Evolutionary conservation across 1,140 invertebrate genomes (phyloP), one percentile per base, ranked within the genome.

Genomic region (Ladona fulva): DNA sequence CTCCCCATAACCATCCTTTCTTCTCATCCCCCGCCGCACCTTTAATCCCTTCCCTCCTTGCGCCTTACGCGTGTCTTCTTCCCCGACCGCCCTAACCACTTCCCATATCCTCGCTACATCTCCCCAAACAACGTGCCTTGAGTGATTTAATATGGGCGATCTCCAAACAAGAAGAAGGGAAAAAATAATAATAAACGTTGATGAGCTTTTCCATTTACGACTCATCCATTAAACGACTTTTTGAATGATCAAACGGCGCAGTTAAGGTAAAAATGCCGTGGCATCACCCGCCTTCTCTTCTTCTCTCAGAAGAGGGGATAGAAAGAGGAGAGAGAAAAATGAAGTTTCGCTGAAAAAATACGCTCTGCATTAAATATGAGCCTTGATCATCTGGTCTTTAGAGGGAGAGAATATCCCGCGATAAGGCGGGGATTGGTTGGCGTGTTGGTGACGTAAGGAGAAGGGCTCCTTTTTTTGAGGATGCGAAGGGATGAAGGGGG

Each of bases 111-210:
- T n/a, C n/a, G n/a, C n/a, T n/a, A n/a, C 44, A 11, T 52, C 44
- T 66, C 52, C 52, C 52, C 52, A 66, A 66, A 66, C 14, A 19
- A 12, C 52, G 52, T 52, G 10, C 44, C 44, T 52, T 19, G 10
- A 66, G 16, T 66, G 52, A 66, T 66, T 66, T 66, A 66, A 66
- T 66, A 66, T 22, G n/a, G n/a, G 52, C 52, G 52, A 66, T 66
- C 52, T 19, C 52, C 52, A 22, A 66, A 66, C 52, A 66, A 66
- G 52, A 52, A 52, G 44, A 66, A 66, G 52, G 52, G 52, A 66
- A 66, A 66, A 66, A 66, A 66, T 66, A 66, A 66, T 66, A 66
- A 66, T 66, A 66, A 66, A 66, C 52, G 52, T 66, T 66, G 52
- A 66, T 66, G 52, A 66, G 52, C 52, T 66, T 66, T 66, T 66